Evolutionary conservation across 2,113 vertebrate species (phyloP).

Genomic region (Polypterus bichir): DNA sequence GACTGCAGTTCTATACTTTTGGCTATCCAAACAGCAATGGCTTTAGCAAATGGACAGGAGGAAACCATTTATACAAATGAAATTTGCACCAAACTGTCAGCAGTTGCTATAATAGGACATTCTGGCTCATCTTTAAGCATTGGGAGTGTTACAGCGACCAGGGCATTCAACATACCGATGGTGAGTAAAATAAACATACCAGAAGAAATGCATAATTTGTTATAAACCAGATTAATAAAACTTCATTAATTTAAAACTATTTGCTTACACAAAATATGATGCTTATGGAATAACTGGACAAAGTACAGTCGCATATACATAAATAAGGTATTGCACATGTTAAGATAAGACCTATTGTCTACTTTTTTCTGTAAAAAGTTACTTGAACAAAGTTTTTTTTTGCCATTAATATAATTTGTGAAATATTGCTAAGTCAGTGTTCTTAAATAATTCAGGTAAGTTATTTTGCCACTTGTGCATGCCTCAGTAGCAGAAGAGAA

Average conservation of each 20-base stretch:
- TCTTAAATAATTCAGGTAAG: neutral
- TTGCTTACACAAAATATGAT: no score
- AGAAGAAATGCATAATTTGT: neutral
- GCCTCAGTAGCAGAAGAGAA: neutral
- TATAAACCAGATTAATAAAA: neutral
- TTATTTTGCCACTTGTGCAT: neutral
- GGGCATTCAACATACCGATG: constrained; percentile 49
- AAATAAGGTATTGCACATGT: no score
- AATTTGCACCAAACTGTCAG: neutral
- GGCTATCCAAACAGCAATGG: constrained; percentile 39
- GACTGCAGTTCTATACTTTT: constrained; percentile 47
- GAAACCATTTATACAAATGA: neutral
- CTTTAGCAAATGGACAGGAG: neutral
- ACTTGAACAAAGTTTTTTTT: neutral
- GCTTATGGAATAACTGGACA: no score
- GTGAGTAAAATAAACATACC: constrained; percentile 21
- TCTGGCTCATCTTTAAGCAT: constrained; percentile 52
- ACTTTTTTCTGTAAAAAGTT: no score
- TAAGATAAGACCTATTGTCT: no score
- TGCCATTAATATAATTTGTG: neutral
- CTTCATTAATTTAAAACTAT: neutral
- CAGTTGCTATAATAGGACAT: constrained; percentile 40
- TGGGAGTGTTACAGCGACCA: constrained; percentile 45
- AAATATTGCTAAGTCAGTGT: neutral
- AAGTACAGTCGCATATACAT: no score